phyloP scores from a whole-genome alignment of 1,140 invertebrate genomes.

The Zaprionus inermis region DNA sequence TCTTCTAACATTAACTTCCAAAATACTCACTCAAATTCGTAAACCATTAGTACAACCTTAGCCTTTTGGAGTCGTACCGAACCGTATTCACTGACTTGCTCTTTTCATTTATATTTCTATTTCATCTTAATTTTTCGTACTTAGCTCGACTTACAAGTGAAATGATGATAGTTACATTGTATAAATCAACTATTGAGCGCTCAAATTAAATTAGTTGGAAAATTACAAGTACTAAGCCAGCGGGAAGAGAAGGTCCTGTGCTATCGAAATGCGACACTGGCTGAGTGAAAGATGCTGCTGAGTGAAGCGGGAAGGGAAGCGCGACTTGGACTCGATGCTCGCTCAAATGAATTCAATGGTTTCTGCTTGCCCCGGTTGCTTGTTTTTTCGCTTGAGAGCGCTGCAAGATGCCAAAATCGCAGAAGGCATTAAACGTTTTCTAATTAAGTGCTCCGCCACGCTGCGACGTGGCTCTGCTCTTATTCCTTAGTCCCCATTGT shows the following conservation, averaged over 20 bases:
- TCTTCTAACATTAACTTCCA: neutral
- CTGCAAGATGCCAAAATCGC: conserved; percentile 37
- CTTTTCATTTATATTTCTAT: neutral
- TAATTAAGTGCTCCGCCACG: conserved; percentile 71
- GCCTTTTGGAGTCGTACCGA: neutral
- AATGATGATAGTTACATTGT: conserved; percentile 27
- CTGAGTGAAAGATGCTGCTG: neutral
- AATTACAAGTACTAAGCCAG: conserved; percentile 57
- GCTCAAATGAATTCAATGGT: conserved; percentile 39
- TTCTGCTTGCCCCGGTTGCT: conserved; percentile 10
- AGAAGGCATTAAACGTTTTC: conserved; percentile 78
- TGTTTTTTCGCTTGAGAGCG: conserved; percentile 54
- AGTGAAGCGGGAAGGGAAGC: neutral
- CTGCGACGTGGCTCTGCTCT: conserved; percentile 10
- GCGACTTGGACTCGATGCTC: conserved; percentile 9
- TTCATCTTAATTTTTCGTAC: neutral
- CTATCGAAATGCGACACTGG: neutral
- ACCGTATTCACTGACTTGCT: neutral
- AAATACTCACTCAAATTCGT: neutral
- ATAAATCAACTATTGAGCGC: conserved; percentile 75
- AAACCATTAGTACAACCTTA: neutral
- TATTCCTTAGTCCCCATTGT: conserved; percentile 34
- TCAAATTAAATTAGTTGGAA: conserved; percentile 78
- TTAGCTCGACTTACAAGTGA: conserved; percentile 28
- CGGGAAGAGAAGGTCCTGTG: neutral